A percentile compares a stretch with the other conserved stretches of the same genome.
phyloP scores from a whole-genome alignment of 1,140 invertebrate genomes.

The Eulimnadia texana region DNA sequence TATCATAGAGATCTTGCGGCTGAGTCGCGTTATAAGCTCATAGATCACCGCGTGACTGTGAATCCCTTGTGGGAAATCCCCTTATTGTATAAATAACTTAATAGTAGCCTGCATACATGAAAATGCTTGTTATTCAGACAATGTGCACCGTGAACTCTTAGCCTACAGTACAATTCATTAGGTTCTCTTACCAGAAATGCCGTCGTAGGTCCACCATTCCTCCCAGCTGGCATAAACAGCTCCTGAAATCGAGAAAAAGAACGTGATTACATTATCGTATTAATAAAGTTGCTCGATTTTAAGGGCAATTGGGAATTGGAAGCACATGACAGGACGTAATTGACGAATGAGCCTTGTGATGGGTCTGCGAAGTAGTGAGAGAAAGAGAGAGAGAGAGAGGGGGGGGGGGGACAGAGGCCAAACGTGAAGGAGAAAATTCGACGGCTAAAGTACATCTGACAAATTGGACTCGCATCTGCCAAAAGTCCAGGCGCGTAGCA shows the following conservation, averaged over 20 bases:
- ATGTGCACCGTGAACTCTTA: too few species aligned
- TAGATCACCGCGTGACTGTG: background rate
- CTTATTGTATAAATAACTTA: background rate
- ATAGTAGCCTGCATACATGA: background rate
- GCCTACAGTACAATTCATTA: background rate
- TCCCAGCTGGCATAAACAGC: conserved; percentile 74
- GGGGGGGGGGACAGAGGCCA: background rate
- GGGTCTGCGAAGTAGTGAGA: too few species aligned
- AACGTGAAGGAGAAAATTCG: background rate
- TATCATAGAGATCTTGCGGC: background rate
- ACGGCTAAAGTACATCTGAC: background rate
- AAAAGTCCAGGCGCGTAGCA: background rate
- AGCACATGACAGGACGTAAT: background rate
- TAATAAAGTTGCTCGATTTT: background rate
- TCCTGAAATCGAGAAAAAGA: conserved; percentile 35
- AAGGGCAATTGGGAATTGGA: background rate
- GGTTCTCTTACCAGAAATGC: conserved; percentile 65
- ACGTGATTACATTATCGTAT: background rate
- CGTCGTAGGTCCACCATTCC: conserved; percentile 88
- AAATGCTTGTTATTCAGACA: background rate
- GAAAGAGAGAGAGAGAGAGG: background rate
- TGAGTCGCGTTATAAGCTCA: background rate
- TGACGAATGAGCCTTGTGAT: background rate
- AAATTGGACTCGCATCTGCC: background rate
- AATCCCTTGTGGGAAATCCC: background rate